Evolutionary conservation across 2,797 vertebrate genomes (phyloP).

Genomic region (Xenopus petersii): DNA sequence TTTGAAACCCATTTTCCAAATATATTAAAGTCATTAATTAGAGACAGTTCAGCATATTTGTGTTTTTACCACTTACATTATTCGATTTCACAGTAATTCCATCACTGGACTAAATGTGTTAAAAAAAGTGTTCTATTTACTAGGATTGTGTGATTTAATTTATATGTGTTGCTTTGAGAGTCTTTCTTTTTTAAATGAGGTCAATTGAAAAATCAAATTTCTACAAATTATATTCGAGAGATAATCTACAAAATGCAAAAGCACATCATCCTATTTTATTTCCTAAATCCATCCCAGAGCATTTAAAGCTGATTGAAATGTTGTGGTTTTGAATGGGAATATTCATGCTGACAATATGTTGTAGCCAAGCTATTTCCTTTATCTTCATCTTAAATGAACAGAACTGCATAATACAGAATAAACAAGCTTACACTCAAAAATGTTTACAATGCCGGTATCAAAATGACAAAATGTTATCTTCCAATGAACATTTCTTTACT

Average conservation of each 20-base stretch:
- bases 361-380: slow-evolving; percentile 44
- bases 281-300: slow-evolving; percentile 43
- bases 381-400: slow-evolving; percentile 44
- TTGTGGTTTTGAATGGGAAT: slow-evolving; percentile 42
- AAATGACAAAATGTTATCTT: slow-evolving; percentile 36
- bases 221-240: slow-evolving; percentile 45
- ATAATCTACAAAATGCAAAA: slow-evolving; percentile 47
- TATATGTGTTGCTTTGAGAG: slow-evolving; percentile 16
- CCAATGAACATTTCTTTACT: slow-evolving; percentile 24
- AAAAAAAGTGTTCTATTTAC: slow-evolving; percentile 27
- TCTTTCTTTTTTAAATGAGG: slow-evolving; percentile 45
- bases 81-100: slow-evolving; percentile 19
- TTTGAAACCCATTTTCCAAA: neutral
- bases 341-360: slow-evolving; percentile 44
- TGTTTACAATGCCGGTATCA: slow-evolving; percentile 30
- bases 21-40: slow-evolving; percentile 2
- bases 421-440: slow-evolving; percentile 35
- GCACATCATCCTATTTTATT: slow-evolving; percentile 46
- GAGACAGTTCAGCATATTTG: slow-evolving; percentile 1
- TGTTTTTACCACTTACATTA: slow-evolving; percentile 10
- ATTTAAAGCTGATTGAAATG: slow-evolving; percentile 48
- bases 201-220: slow-evolving; percentile 47
- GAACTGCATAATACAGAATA: slow-evolving; percentile 32
- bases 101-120: slow-evolving; percentile 10
- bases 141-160: slow-evolving; percentile 30